Percentiles rank a stretch among this genome's conserved stretches.
phyloP scores from a whole-genome alignment of 2,888 invertebrate genomes.

The Galerucella pusilla region DNA sequence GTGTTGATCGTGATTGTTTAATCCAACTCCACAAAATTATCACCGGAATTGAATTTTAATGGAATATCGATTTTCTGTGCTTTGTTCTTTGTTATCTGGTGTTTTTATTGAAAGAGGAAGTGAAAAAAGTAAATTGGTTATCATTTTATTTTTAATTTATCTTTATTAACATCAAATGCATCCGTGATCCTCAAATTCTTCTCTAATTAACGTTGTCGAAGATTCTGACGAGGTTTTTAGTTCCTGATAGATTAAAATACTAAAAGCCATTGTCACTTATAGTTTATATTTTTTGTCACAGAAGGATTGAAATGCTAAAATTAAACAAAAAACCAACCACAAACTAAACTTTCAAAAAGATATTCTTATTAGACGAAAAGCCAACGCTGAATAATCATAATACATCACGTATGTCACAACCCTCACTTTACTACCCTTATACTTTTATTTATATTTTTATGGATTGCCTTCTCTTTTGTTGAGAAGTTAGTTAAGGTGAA shows the following conservation, averaged over 20 bases:
- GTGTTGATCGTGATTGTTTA: slow-evolving; percentile 48
- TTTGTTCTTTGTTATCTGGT: not conserved
- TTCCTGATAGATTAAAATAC: not conserved
- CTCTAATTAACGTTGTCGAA: not conserved
- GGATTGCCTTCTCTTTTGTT: slow-evolving; percentile 26
- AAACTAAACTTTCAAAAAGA: slow-evolving; percentile 14
- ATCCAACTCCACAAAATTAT: slow-evolving; percentile 27
- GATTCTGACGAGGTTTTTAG: not conserved
- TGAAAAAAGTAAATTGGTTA: too few species aligned
- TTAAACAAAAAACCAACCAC: slow-evolving; percentile 5
- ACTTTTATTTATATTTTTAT: slow-evolving; percentile 19
- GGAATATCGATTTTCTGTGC: slow-evolving; percentile 10
- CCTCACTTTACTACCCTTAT: slow-evolving; percentile 19
- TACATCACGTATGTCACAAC: slow-evolving; percentile 25
- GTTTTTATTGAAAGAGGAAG: too few species aligned
- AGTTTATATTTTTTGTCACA: too few species aligned
- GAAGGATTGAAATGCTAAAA: not conserved
- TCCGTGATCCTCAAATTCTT: too few species aligned
- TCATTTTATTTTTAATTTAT: too few species aligned
- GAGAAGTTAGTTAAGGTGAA: slow-evolving; percentile 23
- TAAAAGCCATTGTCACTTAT: not conserved
- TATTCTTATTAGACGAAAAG: slow-evolving; percentile 19
- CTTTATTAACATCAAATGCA: too few species aligned
- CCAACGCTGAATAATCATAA: slow-evolving; percentile 18
- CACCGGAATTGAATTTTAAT: slow-evolving; percentile 15